Conservation (phyloP, 2,888 invertebrate species). For the Tiliacea aurago region DNA sequence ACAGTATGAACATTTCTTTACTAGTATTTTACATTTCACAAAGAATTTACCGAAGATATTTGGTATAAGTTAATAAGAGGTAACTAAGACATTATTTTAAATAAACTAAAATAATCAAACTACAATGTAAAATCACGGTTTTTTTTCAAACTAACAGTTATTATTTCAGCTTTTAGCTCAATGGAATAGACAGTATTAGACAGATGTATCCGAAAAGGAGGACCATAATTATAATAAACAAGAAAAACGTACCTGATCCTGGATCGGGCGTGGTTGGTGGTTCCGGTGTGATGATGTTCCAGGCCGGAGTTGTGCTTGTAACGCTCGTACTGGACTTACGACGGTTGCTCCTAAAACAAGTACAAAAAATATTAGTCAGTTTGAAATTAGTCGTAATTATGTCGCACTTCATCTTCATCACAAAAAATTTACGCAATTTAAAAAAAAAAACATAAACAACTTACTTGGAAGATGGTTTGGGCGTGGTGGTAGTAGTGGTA, state of each 20-base stretch:
- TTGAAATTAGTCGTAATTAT: background rate
- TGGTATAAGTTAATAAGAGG: too few relatives aligned
- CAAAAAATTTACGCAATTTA: background rate
- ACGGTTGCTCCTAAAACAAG: conserved; percentile 55
- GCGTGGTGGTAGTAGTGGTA: conserved; percentile 85
- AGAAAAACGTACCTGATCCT: conserved; percentile 92
- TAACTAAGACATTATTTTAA: too few relatives aligned
- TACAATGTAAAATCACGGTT: too few relatives aligned
- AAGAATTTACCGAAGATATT: background rate
- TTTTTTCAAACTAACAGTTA: too few relatives aligned
- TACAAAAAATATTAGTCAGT: too few relatives aligned
- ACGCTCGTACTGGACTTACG: conserved; percentile 80
- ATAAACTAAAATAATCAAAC: too few relatives aligned
- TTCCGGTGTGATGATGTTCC: conserved; percentile 93
- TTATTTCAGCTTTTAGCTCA: too few relatives aligned
- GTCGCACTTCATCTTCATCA: background rate
- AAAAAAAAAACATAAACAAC: conserved; percentile 18
- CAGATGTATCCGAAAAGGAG: too few relatives aligned
- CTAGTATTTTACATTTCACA: background rate
- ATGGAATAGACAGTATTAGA: too few relatives aligned
- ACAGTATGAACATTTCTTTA: background rate
- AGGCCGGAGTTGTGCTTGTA: conserved; percentile 90
- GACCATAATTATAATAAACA: background rate
- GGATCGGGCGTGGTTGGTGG: conserved; percentile 97
- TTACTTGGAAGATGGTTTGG: conserved; percentile 81